Evolutionary conservation across 2,797 vertebrate species (phyloP), one percentile per base, ranked within the genome.

Genomic region (Falco peregrinus): DNA sequence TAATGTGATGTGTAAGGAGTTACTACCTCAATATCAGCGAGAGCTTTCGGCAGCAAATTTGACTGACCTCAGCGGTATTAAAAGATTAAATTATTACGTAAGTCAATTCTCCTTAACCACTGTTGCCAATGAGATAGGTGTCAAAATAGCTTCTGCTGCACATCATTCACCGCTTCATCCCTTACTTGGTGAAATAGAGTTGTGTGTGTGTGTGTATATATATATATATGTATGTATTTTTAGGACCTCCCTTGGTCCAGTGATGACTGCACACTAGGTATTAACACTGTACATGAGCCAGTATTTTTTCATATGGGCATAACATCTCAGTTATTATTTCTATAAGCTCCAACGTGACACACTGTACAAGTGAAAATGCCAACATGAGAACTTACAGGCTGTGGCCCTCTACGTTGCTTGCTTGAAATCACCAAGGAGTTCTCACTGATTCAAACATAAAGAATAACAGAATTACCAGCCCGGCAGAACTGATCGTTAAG

Each of bases 31-130:
- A 16, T 94, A 95, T 71, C 85, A 63, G 76, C 2, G 0, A 87
- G 89, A 94, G 84, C 79, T 89, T 91, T 90, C 2, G 0, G 70
- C 80, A 86, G 91, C 76, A 84, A 88, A 95, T 74, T 69, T 95
- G 61, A 54, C 93, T 95, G 71, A 92, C 84, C 59, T 95, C 85
- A 86, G 79, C n/a, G 17, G 43, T 78, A 88, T 91, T 86, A 91
- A 60, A 85, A 96, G 82, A 95, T 87, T 84, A 94, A 91, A 93
- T 95, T 92, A 91, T 95, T 94, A 81, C 56, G 35, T 83, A 91
- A 93, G 93, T 91, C 91, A 78, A 10, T 95, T 96, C 76, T 92
- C 85, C 69, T 89, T 91, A 95, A 74, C 65, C 59, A 33, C 39
- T 63, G 63, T 78, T 92, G 56, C 69, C 73, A 81, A 69, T 61